Evolutionary conservation across 2,113 vertebrate species (phyloP).

Genomic region (Triplophysa dalaica): DNA sequence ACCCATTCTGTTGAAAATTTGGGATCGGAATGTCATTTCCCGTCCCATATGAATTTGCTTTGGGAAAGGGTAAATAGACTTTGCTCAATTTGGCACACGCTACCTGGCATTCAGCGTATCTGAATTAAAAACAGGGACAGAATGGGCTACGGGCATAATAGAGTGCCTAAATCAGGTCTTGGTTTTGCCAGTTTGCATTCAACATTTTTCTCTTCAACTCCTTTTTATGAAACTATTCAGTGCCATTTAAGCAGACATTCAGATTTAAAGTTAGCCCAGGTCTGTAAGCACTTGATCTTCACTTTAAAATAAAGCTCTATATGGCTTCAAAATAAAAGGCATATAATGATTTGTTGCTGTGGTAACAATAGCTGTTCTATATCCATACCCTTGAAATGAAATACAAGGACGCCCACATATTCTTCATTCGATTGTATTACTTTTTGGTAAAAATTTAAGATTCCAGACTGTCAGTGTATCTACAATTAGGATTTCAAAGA

Average conservation of each 20-base stretch:
- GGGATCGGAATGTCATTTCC: constrained; percentile 1
- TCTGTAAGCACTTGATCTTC: background rate
- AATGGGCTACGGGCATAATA: constrained; percentile 1
- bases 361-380: background rate
- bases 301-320: background rate
- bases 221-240: constrained; percentile 13
- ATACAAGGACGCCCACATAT: background rate
- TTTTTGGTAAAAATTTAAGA: background rate
- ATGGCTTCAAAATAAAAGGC: background rate
- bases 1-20: constrained; percentile 10
- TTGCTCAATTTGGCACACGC: constrained; percentile 5
- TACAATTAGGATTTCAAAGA: background rate
- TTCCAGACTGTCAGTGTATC: background rate
- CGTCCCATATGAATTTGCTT: constrained; percentile 2
- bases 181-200: constrained; percentile 12
- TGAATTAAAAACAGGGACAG: constrained; percentile 12
- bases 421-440: background rate
- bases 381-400: background rate
- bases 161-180: background rate
- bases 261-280: background rate
- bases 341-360: background rate
- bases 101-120: constrained; percentile 3
- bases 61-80: constrained; percentile 25
- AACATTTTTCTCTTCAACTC: background rate
- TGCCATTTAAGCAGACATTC: background rate